Evolutionary conservation across 2,888 invertebrate species (phyloP), one percentile per base, ranked within the genome.

Genomic region (Buathra laborator): DNA sequence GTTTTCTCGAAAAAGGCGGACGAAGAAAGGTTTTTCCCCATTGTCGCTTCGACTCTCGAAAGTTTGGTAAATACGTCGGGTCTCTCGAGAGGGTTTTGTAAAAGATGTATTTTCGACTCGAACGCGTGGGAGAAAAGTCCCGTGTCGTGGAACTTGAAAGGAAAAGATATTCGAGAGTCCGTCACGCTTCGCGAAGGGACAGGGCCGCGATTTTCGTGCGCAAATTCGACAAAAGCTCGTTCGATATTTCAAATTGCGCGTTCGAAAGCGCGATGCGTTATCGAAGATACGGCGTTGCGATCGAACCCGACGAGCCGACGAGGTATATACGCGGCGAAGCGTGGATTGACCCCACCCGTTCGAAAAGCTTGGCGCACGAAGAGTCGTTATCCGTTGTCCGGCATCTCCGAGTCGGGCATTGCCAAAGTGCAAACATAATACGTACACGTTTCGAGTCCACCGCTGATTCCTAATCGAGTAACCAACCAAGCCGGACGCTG

Each of bases 171-270:
- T 68, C 14, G 66, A 64, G 66, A 75, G 19, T 51, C 56, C 32
- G 29, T 75, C 53, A 70, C 74, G 46, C 62, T 83, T 76, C 32
- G 37, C 37, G 70, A 71, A 75, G 75, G 68, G 75, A 75, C 79
- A 71, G 37, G 37, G 0, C 71, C 71, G 77, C 46, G 72, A 81
- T 80, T 81, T 77, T 84, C 81, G 53, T 62, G 81, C 76, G 84
- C 77, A 67, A 78, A n/a, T 67, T 16, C 46, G 44, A 51, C 67
- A 67, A 68, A 53, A 62, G 29, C 24, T 70, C 37, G 7, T 24
- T 24, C 2, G 24, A 24, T 24, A 24, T 24, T 24, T 24, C 3
- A 24, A 24, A 24, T 24, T 24, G 2, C 24, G 24, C 24, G 24
- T 24, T 24, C 24, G 24, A 24, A 24, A 24, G 24, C 24, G 24